phyloP scores from a whole-genome alignment of 2,888 invertebrate genomes.

The Polia nebulosa region DNA sequence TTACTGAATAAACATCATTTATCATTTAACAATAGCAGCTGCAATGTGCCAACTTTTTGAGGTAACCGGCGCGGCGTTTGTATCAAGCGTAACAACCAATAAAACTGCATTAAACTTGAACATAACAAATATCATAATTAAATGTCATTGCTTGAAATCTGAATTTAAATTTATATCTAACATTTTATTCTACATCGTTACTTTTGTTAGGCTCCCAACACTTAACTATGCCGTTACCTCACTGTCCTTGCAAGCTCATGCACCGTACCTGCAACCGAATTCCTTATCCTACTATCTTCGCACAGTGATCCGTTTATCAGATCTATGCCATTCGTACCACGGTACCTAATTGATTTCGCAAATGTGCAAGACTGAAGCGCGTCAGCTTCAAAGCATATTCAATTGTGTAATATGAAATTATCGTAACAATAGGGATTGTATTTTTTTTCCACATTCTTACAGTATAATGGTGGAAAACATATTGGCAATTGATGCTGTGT shows the following conservation, averaged over 20 bases:
- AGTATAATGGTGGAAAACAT: conserved; percentile 41
- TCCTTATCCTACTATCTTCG: conserved; percentile 46
- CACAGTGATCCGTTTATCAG: conserved; percentile 46
- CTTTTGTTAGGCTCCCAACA: background rate
- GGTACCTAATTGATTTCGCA: conserved; percentile 46
- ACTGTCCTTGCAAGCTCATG: conserved; percentile 59
- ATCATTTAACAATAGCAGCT: no score
- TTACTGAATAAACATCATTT: no score
- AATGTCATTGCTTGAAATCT: no score
- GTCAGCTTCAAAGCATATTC: conserved; percentile 21
- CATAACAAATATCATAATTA: no score
- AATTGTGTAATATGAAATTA: conserved; percentile 52
- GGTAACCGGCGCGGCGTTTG: background rate
- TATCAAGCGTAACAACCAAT: background rate
- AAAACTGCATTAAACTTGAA: background rate
- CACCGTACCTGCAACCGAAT: conserved; percentile 50
- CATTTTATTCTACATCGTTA: conserved; percentile 15
- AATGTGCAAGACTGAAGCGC: conserved; percentile 28
- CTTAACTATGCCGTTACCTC: conserved; percentile 53
- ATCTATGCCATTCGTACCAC: conserved; percentile 34
- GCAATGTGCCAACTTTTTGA: no score
- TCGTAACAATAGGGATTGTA: conserved; percentile 60
- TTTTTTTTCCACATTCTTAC: conserved; percentile 53
- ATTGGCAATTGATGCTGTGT: conserved; percentile 48
- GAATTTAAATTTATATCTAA: no score